These are phyloP conservation scores for Hypolimnas misippus DNA, from an alignment of 2,888 invertebrate genomes.

Conservation along the genomic window DNA sequence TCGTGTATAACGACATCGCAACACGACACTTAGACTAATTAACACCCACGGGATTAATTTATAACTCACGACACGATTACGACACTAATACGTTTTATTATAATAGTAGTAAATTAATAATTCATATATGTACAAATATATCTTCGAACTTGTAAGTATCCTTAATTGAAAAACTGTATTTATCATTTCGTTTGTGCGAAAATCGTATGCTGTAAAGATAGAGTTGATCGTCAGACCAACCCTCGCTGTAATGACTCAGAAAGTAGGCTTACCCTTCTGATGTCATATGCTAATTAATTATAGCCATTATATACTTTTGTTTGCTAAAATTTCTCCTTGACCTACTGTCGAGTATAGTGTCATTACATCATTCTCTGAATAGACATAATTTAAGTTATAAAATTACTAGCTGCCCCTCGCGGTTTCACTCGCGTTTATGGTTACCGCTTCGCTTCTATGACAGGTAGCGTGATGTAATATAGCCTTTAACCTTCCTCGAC, in stretches of 20 bases:
- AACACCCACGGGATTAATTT: constrained; percentile 39
- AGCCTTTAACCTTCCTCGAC: too few species aligned
- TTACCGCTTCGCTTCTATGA: too few species aligned
- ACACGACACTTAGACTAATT: constrained; percentile 68
- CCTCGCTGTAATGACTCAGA: constrained; percentile 32
- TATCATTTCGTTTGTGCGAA: too few species aligned
- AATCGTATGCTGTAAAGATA: constrained; percentile 21
- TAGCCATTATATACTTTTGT: constrained; percentile 1
- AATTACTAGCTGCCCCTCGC: too few species aligned
- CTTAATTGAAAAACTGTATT: too few species aligned
- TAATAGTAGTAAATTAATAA: neutral
- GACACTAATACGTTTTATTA: constrained; percentile 24
- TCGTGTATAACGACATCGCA: constrained; percentile 65
- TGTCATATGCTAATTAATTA: constrained; percentile 34
- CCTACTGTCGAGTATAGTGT: neutral
- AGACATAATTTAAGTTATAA: neutral
- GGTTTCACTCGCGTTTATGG: too few species aligned
- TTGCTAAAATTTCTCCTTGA: constrained; percentile 10
- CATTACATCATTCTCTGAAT: neutral
- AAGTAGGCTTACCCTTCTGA: constrained; percentile 32
- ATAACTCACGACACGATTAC: constrained; percentile 45
- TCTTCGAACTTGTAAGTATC: too few species aligned
- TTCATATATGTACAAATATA: too few species aligned
- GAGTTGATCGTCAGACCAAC: constrained; percentile 13
- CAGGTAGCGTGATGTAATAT: too few species aligned